Evolutionary conservation across 2,797 vertebrate genomes (phyloP), one percentile per base, ranked within the genome.

Genomic region (Sibirionetta formosa): DNA sequence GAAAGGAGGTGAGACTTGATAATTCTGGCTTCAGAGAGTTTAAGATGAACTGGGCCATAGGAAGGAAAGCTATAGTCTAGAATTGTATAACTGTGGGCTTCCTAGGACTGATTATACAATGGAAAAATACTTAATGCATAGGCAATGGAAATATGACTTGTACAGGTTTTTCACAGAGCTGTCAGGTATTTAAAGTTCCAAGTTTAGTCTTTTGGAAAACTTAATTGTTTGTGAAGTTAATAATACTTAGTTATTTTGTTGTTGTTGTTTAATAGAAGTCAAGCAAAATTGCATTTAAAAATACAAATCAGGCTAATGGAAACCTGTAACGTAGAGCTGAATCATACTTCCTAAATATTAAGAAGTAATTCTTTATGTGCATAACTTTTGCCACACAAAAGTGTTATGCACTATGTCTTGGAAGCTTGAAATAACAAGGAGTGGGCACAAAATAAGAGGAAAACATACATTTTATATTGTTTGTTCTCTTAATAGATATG

Each of bases 351-450:
- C 38, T 85, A 68, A 68, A 58, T 72, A 50, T 23, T 48, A 42
- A 40, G 69, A 56, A 93, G 50, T 69, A 85, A 86, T 79, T 57
- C 82, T 79, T 16, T 23, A 31, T 15, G 29, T 76, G 42, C 33
- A 61, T 86, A 73, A 54, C 51, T 82, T 80, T 80, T 94, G 7
- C 31, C 57, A 42, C 65, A 92, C 18, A 1, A 11, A 78, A 90
- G 27, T 40, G 16, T 56, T 80, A 15, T 1, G 0, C 5, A 5
- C 3, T 54, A 0, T 66, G 35, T n/a, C 57, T 53, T 36, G 82
- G 76, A 71, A 94, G 61, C 40, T 46, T 57, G 53, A 81, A 89
- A 54, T 68, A 3, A 60, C 12, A 63, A 71, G 56, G 33, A 68
- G 50, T 38, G 29, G 57, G 31, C 50, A 75, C 29, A 64, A 88